Conservation (phyloP, 1,140 invertebrate species). For the Oreohelix idahoensis region DNA sequence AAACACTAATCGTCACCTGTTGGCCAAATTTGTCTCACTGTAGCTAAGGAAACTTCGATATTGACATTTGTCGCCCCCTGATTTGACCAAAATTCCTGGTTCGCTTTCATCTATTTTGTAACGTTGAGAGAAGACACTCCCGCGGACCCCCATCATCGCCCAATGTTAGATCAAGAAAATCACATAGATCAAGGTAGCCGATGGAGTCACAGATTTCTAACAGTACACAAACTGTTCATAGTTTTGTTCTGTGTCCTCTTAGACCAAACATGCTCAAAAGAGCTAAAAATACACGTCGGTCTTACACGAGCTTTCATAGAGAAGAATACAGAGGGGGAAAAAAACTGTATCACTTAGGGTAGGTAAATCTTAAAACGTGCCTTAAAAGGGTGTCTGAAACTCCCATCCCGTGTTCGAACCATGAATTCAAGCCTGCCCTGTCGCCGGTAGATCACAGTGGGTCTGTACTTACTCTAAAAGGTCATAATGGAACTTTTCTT, state of each 20-base stretch:
- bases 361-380: background rate
- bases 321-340: background rate
- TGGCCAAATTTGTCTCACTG: background rate
- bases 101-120: conserved; percentile 2
- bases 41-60: background rate
- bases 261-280: too few species aligned
- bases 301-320: background rate
- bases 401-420: background rate
- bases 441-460: background rate
- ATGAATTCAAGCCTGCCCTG: background rate
- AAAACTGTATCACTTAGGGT: background rate
- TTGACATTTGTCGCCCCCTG: background rate
- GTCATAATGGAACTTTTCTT: background rate
- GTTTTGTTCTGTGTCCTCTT: background rate
- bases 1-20: background rate
- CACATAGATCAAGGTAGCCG: background rate
- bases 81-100: background rate
- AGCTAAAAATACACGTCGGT: background rate
- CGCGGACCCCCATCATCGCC: background rate
- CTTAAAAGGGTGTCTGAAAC: background rate
- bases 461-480: background rate
- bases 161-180: background rate
- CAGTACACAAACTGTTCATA: background rate
- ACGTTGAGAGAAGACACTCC: background rate
- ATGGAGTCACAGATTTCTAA: background rate